A percentile compares a stretch with the other conserved stretches of the same genome.
These are phyloP conservation scores for Condylura cristata DNA, from an alignment of 2,113 vertebrate species.

Conservation along the genomic window DNA sequence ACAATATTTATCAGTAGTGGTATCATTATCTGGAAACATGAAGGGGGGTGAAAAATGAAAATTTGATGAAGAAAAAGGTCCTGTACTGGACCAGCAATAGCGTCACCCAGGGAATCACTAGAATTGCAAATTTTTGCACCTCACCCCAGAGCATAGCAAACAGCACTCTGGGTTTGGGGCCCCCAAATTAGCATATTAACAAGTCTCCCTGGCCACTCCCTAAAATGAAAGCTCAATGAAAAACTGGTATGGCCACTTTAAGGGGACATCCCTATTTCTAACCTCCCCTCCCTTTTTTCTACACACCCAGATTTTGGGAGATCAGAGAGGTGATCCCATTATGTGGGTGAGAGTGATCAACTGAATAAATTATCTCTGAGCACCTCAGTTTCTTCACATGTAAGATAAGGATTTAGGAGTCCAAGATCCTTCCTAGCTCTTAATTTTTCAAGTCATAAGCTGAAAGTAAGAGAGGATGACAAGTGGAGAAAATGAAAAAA, in stretches of 20 bases:
- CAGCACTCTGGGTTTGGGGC: background rate
- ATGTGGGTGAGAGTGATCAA: background rate
- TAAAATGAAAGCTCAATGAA: background rate
- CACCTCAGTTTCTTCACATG: background rate
- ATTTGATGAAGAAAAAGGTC: background rate
- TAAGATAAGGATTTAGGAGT: background rate
- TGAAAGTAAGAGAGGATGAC: background rate
- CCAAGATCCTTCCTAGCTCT: background rate
- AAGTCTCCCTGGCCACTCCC: background rate
- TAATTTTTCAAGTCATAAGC: background rate
- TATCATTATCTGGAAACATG: constrained; percentile 51
- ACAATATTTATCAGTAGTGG: constrained; percentile 42
- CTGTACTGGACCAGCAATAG: background rate
- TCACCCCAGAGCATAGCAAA: background rate
- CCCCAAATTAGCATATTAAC: background rate
- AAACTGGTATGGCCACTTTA: background rate
- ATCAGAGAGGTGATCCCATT: background rate
- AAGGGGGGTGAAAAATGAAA: background rate
- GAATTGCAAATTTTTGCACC: background rate
- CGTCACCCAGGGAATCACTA: background rate
- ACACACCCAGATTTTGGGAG: background rate
- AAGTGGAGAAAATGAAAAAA: background rate
- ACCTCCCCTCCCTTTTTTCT: background rate
- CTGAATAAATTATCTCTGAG: background rate
- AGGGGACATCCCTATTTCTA: background rate